Percentiles rank a stretch among this genome's conserved stretches.
Evolutionary conservation across 1,140 invertebrate genomes (phyloP).

Genomic region (Aradophagus sp.): DNA sequence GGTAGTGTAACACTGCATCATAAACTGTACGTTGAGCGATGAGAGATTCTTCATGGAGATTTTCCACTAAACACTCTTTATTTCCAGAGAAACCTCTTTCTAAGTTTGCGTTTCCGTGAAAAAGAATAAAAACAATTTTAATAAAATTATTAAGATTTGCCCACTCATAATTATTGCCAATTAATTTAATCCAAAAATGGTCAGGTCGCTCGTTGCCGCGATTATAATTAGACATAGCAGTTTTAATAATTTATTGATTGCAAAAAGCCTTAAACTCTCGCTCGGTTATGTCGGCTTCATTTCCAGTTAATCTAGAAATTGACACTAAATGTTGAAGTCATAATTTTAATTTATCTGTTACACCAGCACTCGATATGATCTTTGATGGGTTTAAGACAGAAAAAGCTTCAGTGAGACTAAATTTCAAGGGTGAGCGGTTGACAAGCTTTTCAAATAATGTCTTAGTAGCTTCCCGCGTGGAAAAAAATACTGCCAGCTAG

Average conservation of each 20-base stretch:
- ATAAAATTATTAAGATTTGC: slow-evolving; percentile 16
- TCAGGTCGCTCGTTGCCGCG: slow-evolving; percentile 6
- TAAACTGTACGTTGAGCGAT: slow-evolving; percentile 32
- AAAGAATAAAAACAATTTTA: slow-evolving; percentile 28
- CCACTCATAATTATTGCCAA: neutral
- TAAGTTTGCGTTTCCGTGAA: slow-evolving; percentile 35
- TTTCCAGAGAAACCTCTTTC: slow-evolving; percentile 47
- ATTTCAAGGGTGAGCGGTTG: slow-evolving; percentile 9
- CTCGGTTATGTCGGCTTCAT: slow-evolving; percentile 9
- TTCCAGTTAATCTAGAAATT: slow-evolving; percentile 1
- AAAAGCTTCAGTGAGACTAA: slow-evolving; percentile 12
- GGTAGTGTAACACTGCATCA: slow-evolving; percentile 7
- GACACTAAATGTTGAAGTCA: slow-evolving; percentile 5
- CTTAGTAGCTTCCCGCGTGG: slow-evolving; percentile 12
- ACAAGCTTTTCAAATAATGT: slow-evolving; percentile 6
- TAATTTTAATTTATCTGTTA: slow-evolving; percentile 1
- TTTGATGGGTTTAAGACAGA: slow-evolving; percentile 12
- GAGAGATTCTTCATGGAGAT: slow-evolving; percentile 30
- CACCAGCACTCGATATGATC: neutral
- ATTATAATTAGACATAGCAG: slow-evolving; percentile 2
- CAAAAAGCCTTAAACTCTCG: slow-evolving; percentile 2
- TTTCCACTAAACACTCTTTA: slow-evolving; percentile 41
- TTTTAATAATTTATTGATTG: slow-evolving; percentile 4
- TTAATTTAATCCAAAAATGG: slow-evolving; percentile 19
- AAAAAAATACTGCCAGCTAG: too few relatives aligned